phyloP scores from a whole-genome alignment of 2,888 invertebrate species.

The Meghimatium bilineatum region DNA sequence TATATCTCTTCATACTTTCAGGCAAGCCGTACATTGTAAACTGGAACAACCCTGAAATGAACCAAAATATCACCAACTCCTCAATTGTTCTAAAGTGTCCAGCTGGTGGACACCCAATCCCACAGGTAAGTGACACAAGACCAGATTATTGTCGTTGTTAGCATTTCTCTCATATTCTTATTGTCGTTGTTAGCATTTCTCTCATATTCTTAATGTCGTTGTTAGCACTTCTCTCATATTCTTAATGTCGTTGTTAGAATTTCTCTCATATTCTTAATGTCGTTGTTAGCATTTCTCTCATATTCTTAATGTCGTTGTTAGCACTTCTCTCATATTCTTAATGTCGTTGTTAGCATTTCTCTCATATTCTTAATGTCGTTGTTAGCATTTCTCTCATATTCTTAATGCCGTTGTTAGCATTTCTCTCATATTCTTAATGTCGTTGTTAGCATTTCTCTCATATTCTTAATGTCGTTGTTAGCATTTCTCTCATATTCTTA shows the following conservation, averaged over 20 bases:
- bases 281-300: too few species aligned
- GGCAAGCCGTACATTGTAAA: slow-evolving; percentile 30
- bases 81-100: slow-evolving; percentile 34
- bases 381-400: too few species aligned
- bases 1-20: background rate
- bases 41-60: background rate
- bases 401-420: too few species aligned
- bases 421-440: too few species aligned
- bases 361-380: too few species aligned
- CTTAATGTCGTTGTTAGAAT: background rate
- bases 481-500: too few species aligned
- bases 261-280: background rate
- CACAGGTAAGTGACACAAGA: slow-evolving; percentile 1
- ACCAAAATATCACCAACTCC: slow-evolving; percentile 24
- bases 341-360: too few species aligned
- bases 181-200: background rate
- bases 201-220: background rate
- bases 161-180: background rate
- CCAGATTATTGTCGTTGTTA: background rate
- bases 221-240: background rate
- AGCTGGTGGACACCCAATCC: slow-evolving; percentile 30
- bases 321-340: too few species aligned
- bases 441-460: too few species aligned
- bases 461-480: too few species aligned
- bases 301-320: too few species aligned